Evolutionary conservation across 2,797 vertebrate genomes (phyloP), one percentile per base, ranked within the genome.

Genomic region (Spea hammondii): DNA sequence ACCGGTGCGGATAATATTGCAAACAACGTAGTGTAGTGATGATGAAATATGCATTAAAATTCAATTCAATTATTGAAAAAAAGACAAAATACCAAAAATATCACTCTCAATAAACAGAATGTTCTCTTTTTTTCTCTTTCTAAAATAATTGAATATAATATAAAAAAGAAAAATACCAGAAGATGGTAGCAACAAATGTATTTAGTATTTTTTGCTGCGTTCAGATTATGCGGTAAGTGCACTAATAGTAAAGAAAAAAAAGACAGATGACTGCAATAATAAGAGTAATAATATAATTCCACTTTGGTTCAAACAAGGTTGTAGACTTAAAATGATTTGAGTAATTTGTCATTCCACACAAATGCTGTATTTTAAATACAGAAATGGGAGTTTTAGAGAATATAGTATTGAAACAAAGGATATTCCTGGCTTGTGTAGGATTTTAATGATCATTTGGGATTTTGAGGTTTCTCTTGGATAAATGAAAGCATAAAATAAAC

Each of bases 221-320:
- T 54, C 59, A 6, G 65, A 62, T 64, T 65, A 72, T n/a, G 59
- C 44, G 46, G 14, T 49, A 13, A 72, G 70, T 45, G 50, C 53
- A 74, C 65, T 69, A 53, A 51, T 45, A 51, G 57, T 9, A 60
- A 60, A 74, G 70, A 67, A 4, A 65, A 17, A 57, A 59, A 59
- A 70, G 71, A 49, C 72, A 69, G 70, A 79, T 79, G 65, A 55
- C 47, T 17, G 51, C 65, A 79, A 46, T 62, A 65, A 74, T 74
- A 65, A 74, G 71, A 79, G 78, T 65, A 79, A 67, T 32, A 54
- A 72, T 62, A 54, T 17, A 66, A 17, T 79, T 70, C 70, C 77
- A 72, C 10, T 54, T 65, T 67, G 72, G 59, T 79, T 65, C 57
- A 74, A 79, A 71, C 48, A 50, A 64, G 69, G 76, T 65, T 71